Percentiles rank a stretch among this genome's conserved stretches.
These are phyloP conservation scores for Nemopilema nomurai DNA, from an alignment of 30 jellyfish, hydroid and myxozoan genomes.

Conservation along the genomic window DNA sequence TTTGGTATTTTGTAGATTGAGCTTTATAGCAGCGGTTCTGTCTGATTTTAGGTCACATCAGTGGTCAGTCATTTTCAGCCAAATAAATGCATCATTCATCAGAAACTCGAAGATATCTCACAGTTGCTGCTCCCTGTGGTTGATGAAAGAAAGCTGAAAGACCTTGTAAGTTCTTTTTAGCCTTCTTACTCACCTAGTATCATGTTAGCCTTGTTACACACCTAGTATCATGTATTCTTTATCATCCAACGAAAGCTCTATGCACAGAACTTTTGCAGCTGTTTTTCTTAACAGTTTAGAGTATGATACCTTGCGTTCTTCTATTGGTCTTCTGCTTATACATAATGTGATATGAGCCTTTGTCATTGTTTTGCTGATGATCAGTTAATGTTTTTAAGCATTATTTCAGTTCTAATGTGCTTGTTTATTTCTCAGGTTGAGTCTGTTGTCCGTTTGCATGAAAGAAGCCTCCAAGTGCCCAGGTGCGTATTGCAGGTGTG, in stretches of 20 bases:
- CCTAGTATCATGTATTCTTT: too few relatives aligned
- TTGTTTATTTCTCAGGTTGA: background rate
- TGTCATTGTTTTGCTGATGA: too few relatives aligned
- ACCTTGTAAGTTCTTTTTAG: background rate
- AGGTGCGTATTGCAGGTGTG: background rate
- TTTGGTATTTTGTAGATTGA: too few relatives aligned
- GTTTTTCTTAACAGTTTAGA: too few relatives aligned
- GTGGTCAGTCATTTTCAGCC: background rate
- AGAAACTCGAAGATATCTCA: background rate
- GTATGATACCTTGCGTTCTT: too few relatives aligned
- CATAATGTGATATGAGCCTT: too few relatives aligned
- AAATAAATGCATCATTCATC: background rate
- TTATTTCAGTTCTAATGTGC: too few relatives aligned
- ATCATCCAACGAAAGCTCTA: too few relatives aligned
- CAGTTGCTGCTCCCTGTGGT: background rate
- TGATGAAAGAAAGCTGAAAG: conserved; percentile 7
- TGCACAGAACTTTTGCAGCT: too few relatives aligned
- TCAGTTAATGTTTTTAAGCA: too few relatives aligned
- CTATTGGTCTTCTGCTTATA: too few relatives aligned
- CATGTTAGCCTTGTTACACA: too few relatives aligned
- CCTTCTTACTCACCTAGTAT: background rate
- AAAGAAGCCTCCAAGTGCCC: background rate
- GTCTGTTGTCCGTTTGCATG: background rate
- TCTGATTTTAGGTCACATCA: background rate
- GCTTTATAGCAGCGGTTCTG: background rate